phyloP scores from a whole-genome alignment of 2,888 invertebrate species.

The Drosophila suboccidentalis region DNA sequence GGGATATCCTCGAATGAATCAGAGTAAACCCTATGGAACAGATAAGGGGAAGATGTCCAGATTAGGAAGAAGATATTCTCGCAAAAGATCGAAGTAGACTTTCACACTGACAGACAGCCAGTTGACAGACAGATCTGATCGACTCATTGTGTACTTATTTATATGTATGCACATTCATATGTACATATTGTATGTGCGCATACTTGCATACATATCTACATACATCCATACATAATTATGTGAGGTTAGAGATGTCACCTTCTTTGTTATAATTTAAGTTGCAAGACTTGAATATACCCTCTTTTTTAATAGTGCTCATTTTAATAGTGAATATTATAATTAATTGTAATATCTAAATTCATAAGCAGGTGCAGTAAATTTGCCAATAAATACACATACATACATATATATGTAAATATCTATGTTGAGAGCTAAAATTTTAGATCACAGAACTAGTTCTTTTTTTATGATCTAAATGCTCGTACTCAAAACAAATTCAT shows the following conservation, averaged over 20 bases:
- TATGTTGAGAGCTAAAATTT: neutral
- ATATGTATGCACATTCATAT: neutral
- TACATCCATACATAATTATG: neutral
- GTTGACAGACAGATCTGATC: conserved; percentile 16
- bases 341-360: neutral
- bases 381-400: too few relatives aligned
- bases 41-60: neutral
- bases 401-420: neutral
- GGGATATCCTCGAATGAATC: neutral
- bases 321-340: neutral
- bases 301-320: neutral
- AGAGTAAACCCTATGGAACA: too few relatives aligned
- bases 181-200: neutral
- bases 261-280: neutral
- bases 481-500: neutral
- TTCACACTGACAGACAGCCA: conserved; percentile 11
- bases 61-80: neutral
- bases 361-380: too few relatives aligned
- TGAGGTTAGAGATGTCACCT: conserved; percentile 28
- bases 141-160: conserved; percentile 7
- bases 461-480: neutral
- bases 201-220: too few relatives aligned
- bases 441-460: neutral
- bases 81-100: conserved; percentile 7
- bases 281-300: conserved; percentile 6